A percentile compares a stretch with the other conserved stretches of the same genome.
phyloP scores from a whole-genome alignment of 2,797 vertebrate genomes.

The Labeo calbasu region DNA sequence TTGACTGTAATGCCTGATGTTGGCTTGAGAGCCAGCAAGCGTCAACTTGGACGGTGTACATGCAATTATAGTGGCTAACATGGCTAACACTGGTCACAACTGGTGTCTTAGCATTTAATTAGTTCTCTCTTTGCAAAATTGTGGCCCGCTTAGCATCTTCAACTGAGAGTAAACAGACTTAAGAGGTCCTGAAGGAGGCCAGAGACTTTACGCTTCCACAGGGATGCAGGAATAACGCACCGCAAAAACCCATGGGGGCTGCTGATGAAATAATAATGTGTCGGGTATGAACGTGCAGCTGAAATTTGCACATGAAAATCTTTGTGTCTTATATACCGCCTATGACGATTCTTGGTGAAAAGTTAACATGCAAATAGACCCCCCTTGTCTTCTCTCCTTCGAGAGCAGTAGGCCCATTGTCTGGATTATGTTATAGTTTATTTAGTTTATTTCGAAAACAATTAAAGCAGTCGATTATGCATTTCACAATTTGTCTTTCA shows the following conservation, averaged over 20 bases:
- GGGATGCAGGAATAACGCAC: slow-evolving; percentile 15
- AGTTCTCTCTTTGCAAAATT: slow-evolving; percentile 57
- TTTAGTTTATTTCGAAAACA: slow-evolving; percentile 78
- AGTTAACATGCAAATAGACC: slow-evolving; percentile 81
- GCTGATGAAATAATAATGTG: slow-evolving; percentile 81
- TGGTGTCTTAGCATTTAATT: slow-evolving; percentile 59
- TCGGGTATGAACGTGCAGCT: slow-evolving; percentile 70
- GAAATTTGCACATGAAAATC: slow-evolving; percentile 85
- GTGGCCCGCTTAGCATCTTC: slow-evolving; percentile 34
- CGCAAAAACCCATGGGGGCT: slow-evolving; percentile 56
- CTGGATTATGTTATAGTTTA: slow-evolving; percentile 81
- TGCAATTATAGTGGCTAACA: slow-evolving; percentile 77
- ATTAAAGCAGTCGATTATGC: slow-evolving; percentile 80
- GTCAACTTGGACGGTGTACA: slow-evolving; percentile 75
- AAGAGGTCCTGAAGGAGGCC: slow-evolving; percentile 59
- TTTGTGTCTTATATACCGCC: slow-evolving; percentile 72
- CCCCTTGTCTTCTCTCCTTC: slow-evolving; percentile 63
- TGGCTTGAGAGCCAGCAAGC: slow-evolving; percentile 74
- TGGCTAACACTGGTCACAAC: slow-evolving; percentile 69
- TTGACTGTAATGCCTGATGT: slow-evolving; percentile 82
- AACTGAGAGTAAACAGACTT: slow-evolving; percentile 46
- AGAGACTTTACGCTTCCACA: slow-evolving; percentile 31
- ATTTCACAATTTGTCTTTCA: slow-evolving; percentile 78
- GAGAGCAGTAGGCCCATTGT: slow-evolving; percentile 73
- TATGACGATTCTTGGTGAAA: slow-evolving; percentile 78